Evolutionary conservation across 2,888 invertebrate genomes (phyloP), one percentile per base, ranked within the genome.

Genomic region (Conus canariensis): DNA sequence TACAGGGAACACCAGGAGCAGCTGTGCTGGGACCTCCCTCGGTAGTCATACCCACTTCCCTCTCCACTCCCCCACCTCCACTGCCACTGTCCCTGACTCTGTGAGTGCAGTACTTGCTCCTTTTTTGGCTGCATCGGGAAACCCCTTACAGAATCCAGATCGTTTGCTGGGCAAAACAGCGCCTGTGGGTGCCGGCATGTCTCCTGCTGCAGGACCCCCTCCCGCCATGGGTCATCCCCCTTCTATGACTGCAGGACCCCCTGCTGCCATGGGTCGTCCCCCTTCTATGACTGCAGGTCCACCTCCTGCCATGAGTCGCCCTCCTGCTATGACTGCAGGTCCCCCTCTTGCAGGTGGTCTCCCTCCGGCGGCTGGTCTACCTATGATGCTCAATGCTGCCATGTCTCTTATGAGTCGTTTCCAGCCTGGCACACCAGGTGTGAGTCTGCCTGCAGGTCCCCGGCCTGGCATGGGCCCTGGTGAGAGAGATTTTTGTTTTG

Each of bases 321-420:
- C 77, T 30, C 10, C 25, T 80, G 25, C 77, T 16, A 30, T 80
- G 30, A 30, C 30, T 14, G 25, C 25, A 12, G 77, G 25, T 30
- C 10, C 10, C 25, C 25, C 77, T 30, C 30, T 25, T 77, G 25
- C 10, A 1, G 30, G 30, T 80, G 30, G 8, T n/a, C 74, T n/a
- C 74, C n/a, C 10, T 74, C 22, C 22, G 5, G n/a, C 30, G 10
- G 30, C 19, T 16, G 82, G 82, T 10, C 10, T 83, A 22, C 82
- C 82, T 58, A 83, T 83, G 82, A 83, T 83, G 82, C 82, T 83
- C 56, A 83, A 83, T 19, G 82, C 82, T 19, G 82, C 82, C 56
- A 58, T 58, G 56, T 83, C 82, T 2, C 82, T 83, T 22, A 10
- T 83, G 56, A 83, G 19, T 83, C 82, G 82, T 10, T 83, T 83